Evolutionary conservation across 1,140 invertebrate genomes (phyloP), one percentile per base, ranked within the genome.

Genomic region (Varroa destructor): DNA sequence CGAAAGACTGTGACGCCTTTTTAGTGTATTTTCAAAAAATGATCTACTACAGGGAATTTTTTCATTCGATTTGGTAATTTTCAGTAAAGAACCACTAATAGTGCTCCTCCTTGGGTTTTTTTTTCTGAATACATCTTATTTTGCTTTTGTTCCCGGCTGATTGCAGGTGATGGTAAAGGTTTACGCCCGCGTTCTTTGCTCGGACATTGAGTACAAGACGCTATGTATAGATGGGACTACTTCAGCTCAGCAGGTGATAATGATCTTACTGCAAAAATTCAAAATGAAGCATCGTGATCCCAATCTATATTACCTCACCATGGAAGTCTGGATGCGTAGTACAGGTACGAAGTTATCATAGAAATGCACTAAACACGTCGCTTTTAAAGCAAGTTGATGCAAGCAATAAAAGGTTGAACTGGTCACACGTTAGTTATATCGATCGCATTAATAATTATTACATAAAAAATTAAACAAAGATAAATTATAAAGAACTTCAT

Each of bases 191-290:
- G 90, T 90, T 77, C 82, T 94, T 72, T 85, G 90, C 55, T 86
- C 89, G 0, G 91, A 93, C 80, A 92, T 94, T 77, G 90, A 93
- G 78, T 94, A 93, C 84, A 93, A 93, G 81, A 93, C 91, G 0
- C 80, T 93, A 64, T 86, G 88, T 71, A 89, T 93, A 70, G 88
- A 87, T 3, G 88, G 87, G 80, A 85, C 89, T 74, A 93, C 89
- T 6, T 87, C 88, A 0, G 89, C 89, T 76, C 86, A 87, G 76
- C 88, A 93, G 81, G 86, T 94, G 55, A 89, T 93, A 1, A 81
- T 84, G 70, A 87, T 88, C 58, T 81, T 93, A n/a, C 82, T 94
- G 71, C 86, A 88, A 77, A 93, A 93, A 83, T 93, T 89, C 76
- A 85, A 89, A 77, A 92, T 93, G 88, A 85, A 89, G 75, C 90